These are phyloP conservation scores for Acanthiza pusilla DNA, from an alignment of 2,797 vertebrate species.

Conservation along the genomic window DNA sequence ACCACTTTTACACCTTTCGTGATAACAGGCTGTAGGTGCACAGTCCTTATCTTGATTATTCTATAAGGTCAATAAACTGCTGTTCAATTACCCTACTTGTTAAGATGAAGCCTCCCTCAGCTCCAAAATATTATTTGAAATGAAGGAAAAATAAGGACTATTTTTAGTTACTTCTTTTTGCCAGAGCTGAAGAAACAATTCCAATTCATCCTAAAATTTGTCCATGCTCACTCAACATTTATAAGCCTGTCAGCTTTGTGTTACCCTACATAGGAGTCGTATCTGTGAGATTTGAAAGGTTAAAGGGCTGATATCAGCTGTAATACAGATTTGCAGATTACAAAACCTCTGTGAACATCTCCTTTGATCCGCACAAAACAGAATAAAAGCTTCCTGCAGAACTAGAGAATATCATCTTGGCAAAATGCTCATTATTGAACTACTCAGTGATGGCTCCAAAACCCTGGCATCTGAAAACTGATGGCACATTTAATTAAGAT, in stretches of 20 bases:
- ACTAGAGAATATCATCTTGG: neutral
- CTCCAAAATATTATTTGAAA: neutral
- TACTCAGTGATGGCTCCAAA: neutral
- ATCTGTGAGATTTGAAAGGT: slow-evolving; percentile 37
- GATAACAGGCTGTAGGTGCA: neutral
- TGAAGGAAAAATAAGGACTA: neutral
- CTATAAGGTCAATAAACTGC: neutral
- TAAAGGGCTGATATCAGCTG: slow-evolving; percentile 28
- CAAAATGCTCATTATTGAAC: neutral
- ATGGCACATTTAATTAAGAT: neutral
- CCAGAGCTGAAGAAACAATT: neutral
- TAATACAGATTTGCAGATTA: slow-evolving; percentile 59
- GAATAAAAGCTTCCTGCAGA: neutral
- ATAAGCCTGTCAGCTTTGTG: neutral
- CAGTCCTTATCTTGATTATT: neutral
- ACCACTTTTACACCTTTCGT: neutral
- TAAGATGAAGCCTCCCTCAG: neutral
- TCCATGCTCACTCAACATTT: neutral
- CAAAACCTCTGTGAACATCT: slow-evolving; percentile 13
- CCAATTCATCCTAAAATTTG: neutral
- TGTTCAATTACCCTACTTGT: neutral
- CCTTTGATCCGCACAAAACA: neutral
- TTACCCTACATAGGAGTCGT: neutral
- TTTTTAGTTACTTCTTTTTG: neutral
- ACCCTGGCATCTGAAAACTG: neutral